Conservation (phyloP, 2,797 vertebrate species). For the Gymnocypris eckloni region DNA sequence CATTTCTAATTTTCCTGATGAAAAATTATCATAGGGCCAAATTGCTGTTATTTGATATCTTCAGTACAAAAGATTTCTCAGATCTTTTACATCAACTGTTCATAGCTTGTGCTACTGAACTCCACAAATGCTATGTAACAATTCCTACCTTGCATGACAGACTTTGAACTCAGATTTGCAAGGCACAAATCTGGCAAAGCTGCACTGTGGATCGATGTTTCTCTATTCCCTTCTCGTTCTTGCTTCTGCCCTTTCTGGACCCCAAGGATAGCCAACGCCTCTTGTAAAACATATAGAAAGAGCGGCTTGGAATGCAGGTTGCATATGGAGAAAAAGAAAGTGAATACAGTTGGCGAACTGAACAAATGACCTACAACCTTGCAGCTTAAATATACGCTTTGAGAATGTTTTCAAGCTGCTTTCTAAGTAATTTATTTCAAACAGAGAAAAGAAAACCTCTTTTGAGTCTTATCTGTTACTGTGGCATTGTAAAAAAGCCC, state of each 20-base stretch:
- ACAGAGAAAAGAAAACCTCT: background rate
- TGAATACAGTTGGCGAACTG: background rate
- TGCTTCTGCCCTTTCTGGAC: conserved; percentile 8
- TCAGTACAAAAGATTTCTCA: background rate
- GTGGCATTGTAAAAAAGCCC: background rate
- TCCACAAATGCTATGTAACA: background rate
- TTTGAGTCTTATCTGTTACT: conserved; percentile 1
- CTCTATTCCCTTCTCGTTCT: conserved; percentile 20
- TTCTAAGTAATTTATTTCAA: background rate
- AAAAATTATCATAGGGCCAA: background rate
- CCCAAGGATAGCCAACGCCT: conserved; percentile 2
- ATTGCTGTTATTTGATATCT: background rate
- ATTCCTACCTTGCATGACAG: conserved; percentile 33
- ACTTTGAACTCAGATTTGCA: conserved; percentile 53
- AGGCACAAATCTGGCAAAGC: conserved; percentile 44
- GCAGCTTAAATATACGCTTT: background rate
- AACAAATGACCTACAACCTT: conserved; percentile 5
- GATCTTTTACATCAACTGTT: conserved; percentile 25
- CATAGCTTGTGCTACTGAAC: background rate
- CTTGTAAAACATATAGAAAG: background rate
- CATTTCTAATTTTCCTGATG: background rate
- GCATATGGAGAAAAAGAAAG: background rate
- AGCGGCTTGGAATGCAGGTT: background rate
- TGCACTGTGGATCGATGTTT: conserved; percentile 33
- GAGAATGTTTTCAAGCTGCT: conserved; percentile 7